Conservation (phyloP, 2,797 vertebrate genomes). For the Mormyrus hasselquistii region DNA sequence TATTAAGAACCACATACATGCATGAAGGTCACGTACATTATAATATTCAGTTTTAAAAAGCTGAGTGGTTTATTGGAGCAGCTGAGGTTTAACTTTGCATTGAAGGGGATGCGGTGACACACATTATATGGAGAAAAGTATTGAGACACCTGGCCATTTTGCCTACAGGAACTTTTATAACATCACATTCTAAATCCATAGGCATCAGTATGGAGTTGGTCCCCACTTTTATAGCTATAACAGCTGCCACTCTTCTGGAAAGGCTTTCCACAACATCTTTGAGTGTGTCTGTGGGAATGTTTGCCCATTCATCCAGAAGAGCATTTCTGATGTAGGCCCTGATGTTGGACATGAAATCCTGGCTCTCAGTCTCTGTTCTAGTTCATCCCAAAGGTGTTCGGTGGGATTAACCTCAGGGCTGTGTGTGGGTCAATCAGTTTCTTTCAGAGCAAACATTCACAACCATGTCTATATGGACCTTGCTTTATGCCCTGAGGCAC, state of each 20-base stretch:
- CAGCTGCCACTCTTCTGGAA: neutral
- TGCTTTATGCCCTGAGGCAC: neutral
- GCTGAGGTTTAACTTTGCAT: neutral
- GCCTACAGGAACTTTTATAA: neutral
- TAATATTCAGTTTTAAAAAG: neutral
- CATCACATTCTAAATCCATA: neutral
- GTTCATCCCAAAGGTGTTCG: neutral
- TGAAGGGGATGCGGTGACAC: neutral
- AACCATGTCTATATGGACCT: neutral
- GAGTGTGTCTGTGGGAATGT: neutral
- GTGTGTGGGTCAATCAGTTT: neutral
- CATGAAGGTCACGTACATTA: neutral
- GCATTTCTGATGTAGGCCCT: neutral
- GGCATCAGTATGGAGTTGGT: neutral
- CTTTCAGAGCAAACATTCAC: neutral
- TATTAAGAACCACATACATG: neutral
- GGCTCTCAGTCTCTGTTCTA: neutral
- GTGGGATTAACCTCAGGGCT: neutral
- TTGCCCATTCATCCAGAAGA: neutral
- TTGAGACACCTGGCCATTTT: neutral
- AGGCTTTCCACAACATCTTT: neutral
- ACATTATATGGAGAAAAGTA: neutral
- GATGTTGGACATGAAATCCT: neutral
- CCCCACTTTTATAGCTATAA: neutral
- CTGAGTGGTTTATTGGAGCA: neutral